A percentile compares a stretch with the other conserved stretches of the same genome.
phyloP scores from a whole-genome alignment of 2,113 vertebrate species.

The Cynocephalus volans region DNA sequence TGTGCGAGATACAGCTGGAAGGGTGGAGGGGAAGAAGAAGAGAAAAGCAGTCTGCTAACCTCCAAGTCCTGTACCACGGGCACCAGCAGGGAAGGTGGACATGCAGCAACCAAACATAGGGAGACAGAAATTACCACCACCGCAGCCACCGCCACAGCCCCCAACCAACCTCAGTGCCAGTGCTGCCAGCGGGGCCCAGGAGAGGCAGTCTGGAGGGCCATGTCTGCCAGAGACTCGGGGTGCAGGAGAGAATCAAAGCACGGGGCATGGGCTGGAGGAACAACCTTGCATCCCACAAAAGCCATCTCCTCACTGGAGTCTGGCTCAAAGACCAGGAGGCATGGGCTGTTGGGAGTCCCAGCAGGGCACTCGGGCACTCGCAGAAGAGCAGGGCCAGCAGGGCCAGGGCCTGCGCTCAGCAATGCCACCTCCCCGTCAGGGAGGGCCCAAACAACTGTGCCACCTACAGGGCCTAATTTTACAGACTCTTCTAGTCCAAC shows the following conservation, averaged over 20 bases:
- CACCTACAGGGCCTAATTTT: neutral
- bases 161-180: neutral
- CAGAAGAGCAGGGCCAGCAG: neutral
- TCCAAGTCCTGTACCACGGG: slow-evolving; percentile 89
- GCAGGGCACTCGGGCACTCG: neutral
- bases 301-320: neutral
- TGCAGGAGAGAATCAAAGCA: slow-evolving; percentile 11
- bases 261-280: neutral
- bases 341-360: neutral
- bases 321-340: neutral
- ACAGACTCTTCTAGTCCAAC: neutral
- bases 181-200: neutral
- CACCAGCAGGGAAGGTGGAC: slow-evolving; percentile 78
- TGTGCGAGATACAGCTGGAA: neutral
- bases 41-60: slow-evolving; percentile 87
- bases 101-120: slow-evolving; percentile 82
- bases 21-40: slow-evolving; percentile 67
- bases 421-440: neutral
- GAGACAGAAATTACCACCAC: slow-evolving; percentile 83
- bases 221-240: neutral
- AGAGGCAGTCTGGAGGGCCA: neutral
- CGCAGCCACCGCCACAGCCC: slow-evolving; percentile 77
- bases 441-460: neutral
- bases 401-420: neutral
- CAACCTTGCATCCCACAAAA: neutral